Evolutionary conservation across 2,113 vertebrate species (phyloP).

Genomic region (Spilogale gracilis): DNA sequence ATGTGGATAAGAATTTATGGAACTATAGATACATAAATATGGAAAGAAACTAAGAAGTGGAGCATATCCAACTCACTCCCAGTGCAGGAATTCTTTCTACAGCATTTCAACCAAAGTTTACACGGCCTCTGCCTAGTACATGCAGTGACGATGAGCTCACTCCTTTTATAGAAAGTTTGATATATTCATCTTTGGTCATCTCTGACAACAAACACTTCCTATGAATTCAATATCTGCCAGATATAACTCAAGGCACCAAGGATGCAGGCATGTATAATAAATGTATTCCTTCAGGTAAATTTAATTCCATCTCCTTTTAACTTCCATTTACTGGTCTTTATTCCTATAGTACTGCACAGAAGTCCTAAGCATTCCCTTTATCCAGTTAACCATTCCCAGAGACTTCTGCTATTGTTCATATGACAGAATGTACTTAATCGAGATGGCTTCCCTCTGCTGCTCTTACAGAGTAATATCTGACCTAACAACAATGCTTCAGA

Average conservation of each 20-base stretch:
- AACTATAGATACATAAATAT: not conserved
- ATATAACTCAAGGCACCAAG: not conserved
- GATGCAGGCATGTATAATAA: not conserved
- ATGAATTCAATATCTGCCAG: not conserved
- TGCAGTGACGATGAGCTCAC: not conserved
- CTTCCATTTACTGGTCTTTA: not conserved
- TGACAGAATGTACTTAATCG: not conserved
- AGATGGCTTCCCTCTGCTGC: not conserved
- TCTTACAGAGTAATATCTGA: not conserved
- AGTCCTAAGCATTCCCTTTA: not conserved
- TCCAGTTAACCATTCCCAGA: not conserved
- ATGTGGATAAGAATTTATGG: not conserved
- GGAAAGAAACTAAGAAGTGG: not conserved
- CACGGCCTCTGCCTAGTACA: not conserved
- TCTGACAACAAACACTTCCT: constrained; percentile 20
- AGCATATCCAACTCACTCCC: not conserved
- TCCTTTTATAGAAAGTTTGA: constrained; percentile 18
- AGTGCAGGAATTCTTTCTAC: constrained; percentile 2
- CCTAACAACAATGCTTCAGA: not conserved
- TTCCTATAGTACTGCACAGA: not conserved
- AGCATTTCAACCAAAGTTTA: not conserved
- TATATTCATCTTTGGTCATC: not conserved
- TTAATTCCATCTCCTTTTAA: constrained; percentile 28
- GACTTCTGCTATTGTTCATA: not conserved
- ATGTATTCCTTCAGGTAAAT: not conserved